Conservation (phyloP, 2,797 vertebrate genomes). For the Sphenopsis melanotis region DNA sequence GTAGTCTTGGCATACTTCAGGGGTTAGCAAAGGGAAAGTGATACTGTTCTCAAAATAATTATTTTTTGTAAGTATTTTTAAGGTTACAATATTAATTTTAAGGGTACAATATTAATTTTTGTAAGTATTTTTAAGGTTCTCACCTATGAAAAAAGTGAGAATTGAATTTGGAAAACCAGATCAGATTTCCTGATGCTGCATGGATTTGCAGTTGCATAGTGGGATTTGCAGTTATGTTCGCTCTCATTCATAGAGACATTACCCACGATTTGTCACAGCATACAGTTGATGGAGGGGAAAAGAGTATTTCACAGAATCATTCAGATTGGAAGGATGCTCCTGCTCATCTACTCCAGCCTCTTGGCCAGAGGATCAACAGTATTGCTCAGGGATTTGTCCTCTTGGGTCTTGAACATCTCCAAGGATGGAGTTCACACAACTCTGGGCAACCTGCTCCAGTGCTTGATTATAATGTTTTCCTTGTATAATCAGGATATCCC, state of each 20-base stretch:
- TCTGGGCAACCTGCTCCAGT: no score
- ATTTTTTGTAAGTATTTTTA: background rate
- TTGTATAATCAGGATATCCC: no score
- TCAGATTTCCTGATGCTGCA: background rate
- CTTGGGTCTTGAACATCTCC: background rate
- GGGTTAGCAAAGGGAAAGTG: background rate
- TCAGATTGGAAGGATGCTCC: background rate
- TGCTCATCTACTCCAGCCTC: background rate
- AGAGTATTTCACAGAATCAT: background rate
- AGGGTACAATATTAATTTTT: no score
- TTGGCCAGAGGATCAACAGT: background rate
- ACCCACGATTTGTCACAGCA: background rate
- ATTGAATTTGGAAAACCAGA: background rate
- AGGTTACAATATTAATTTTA: no score
- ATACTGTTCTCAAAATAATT: background rate
- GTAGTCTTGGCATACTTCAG: background rate
- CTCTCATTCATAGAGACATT: background rate
- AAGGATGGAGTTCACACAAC: background rate
- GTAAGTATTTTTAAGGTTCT: background rate
- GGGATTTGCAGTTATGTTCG: background rate
- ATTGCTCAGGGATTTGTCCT: background rate
- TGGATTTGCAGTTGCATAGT: background rate
- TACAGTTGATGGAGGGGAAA: background rate
- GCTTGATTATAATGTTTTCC: no score
- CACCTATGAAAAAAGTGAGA: background rate